Evolutionary conservation across 2,888 invertebrate genomes (phyloP).

Genomic region (Beris morrisii): DNA sequence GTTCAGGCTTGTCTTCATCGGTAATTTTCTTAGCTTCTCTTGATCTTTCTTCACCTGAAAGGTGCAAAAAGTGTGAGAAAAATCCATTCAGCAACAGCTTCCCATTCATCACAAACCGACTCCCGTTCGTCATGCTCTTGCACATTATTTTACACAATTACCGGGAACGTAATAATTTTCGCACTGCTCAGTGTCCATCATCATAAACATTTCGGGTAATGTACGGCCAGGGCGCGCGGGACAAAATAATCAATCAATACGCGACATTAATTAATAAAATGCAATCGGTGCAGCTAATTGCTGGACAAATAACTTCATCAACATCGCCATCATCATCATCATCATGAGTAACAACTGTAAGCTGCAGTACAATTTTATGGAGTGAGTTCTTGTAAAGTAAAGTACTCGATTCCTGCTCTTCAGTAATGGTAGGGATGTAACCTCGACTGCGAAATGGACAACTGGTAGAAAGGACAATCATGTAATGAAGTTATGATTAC

Average conservation of each 20-base stretch:
- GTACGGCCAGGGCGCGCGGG: too few species aligned
- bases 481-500: conserved; percentile 37
- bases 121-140: conserved; percentile 21
- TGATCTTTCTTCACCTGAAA: conserved; percentile 5
- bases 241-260: conserved; percentile 13
- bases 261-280: conserved; percentile 23
- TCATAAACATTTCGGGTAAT: too few species aligned
- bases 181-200: too few species aligned
- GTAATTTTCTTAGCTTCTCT: conserved; percentile 31
- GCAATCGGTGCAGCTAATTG: conserved; percentile 27
- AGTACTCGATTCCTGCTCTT: not conserved
- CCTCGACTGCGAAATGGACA: conserved; percentile 9
- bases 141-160: conserved; percentile 2
- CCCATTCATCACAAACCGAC: conserved; percentile 15
- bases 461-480: conserved; percentile 21
- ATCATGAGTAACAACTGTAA: conserved; percentile 1
- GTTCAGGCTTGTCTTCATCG: conserved; percentile 3
- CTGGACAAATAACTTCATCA: conserved; percentile 16
- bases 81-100: conserved; percentile 4
- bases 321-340: conserved; percentile 9
- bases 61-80: conserved; percentile 28
- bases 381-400: not conserved
- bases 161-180: too few species aligned
- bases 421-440: not conserved
- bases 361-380: conserved; percentile 2